These are phyloP conservation scores for Parus major DNA, from an alignment of 2,113 vertebrate species.

Conservation along the genomic window DNA sequence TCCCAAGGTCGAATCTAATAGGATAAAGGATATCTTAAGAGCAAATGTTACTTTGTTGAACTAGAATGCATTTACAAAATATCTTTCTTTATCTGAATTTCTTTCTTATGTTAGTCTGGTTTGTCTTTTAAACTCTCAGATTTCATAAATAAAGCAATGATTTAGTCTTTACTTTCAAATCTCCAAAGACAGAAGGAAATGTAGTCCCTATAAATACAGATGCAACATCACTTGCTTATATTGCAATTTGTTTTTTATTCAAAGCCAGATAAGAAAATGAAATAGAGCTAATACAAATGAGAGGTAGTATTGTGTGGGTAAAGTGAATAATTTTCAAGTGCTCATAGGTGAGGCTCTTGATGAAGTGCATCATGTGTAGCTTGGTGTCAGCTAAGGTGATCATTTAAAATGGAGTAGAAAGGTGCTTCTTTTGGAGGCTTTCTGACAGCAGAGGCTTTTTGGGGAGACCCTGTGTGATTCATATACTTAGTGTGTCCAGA, in stretches of 20 bases:
- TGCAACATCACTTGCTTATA: background rate
- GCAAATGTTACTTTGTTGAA: background rate
- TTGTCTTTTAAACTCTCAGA: background rate
- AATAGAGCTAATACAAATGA: background rate
- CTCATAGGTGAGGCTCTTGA: background rate
- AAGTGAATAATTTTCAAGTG: background rate
- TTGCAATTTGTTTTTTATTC: background rate
- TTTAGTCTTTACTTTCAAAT: background rate
- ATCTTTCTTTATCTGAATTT: background rate
- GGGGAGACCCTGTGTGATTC: background rate
- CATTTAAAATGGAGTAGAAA: background rate
- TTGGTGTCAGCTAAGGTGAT: background rate
- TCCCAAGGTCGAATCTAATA: background rate
- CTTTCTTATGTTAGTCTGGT: background rate
- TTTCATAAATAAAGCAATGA: background rate
- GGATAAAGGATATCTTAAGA: background rate
- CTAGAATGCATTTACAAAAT: background rate
- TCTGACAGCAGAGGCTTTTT: background rate
- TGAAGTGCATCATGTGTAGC: background rate
- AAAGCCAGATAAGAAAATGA: background rate
- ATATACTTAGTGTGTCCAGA: accelerated
- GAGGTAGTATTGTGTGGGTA: background rate
- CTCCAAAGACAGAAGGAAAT: background rate
- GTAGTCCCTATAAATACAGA: background rate
- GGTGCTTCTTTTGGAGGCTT: background rate